Conservation (phyloP, 2,797 vertebrate genomes). For the Poeciliopsis infans region DNA sequence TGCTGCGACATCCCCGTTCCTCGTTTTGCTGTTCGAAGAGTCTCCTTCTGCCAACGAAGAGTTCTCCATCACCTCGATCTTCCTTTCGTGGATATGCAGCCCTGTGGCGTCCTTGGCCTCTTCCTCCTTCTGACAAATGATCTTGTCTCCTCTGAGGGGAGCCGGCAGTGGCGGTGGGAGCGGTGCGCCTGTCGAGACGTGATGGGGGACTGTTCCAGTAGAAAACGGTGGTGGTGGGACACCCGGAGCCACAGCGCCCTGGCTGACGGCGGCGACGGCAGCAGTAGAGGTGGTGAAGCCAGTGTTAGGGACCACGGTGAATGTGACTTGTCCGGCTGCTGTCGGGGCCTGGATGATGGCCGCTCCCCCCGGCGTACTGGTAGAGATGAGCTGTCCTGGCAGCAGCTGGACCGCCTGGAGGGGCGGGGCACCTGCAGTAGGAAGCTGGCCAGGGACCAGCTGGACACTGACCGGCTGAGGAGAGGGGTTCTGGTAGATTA, state of each 20-base stretch:
- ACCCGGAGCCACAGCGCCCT: constrained; percentile 86
- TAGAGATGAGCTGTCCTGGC: constrained; percentile 93
- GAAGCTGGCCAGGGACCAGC: constrained; percentile 90
- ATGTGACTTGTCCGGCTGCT: constrained; percentile 93
- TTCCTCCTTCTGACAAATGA: constrained; percentile 99
- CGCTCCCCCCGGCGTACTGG: constrained; percentile 84
- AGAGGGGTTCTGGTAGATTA: constrained; percentile 92
- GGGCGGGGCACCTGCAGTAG: constrained; percentile 79
- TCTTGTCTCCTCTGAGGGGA: constrained; percentile 96
- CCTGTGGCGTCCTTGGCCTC: constrained; percentile 98
- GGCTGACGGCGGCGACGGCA: constrained; percentile 87
- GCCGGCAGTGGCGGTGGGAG: constrained; percentile 82
- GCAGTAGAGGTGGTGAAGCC: constrained; percentile 90
- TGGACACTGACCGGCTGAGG: constrained; percentile 93
- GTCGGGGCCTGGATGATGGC: constrained; percentile 94
- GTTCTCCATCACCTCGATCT: constrained; percentile 99
- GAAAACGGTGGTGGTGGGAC: constrained; percentile 86
- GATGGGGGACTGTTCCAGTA: constrained; percentile 78
- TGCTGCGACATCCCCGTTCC: constrained; percentile 89
- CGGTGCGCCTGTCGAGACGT: constrained; percentile 56
- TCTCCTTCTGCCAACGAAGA: constrained; percentile 89
- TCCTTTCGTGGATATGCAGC: constrained; percentile 96
- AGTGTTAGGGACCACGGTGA: constrained; percentile 98
- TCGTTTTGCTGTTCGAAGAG: constrained; percentile 84
- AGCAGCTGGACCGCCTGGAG: constrained; percentile 94